Percentiles rank a stretch among this genome's conserved stretches.
phyloP scores from a whole-genome alignment of 35 echinoderm and acorn worm genomes.

The Lytechinus pictus region DNA sequence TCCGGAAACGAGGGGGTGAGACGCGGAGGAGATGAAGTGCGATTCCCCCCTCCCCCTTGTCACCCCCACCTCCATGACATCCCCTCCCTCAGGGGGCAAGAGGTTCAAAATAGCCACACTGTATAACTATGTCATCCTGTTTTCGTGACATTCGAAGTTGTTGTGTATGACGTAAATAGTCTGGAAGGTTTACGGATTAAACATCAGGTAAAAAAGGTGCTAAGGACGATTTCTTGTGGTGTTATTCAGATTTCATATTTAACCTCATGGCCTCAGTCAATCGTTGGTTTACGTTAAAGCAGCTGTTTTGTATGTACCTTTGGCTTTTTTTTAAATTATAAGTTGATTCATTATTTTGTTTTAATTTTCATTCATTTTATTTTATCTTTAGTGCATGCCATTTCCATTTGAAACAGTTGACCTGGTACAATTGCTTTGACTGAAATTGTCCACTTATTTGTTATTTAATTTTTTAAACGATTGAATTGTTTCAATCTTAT shows the following conservation, averaged over 20 bases:
- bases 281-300: neutral
- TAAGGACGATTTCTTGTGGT: neutral
- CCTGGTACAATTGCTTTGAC: no score
- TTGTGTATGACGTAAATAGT: neutral
- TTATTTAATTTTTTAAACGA: no score
- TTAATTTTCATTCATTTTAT: neutral
- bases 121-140: constrained; percentile 40
- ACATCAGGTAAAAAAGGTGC: neutral
- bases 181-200: neutral
- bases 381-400: neutral
- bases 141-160: constrained; percentile 3
- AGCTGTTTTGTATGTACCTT: no score
- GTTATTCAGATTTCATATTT: neutral
- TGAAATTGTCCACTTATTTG: no score
- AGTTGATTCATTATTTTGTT: neutral
- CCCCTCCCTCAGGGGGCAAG: constrained; percentile 26
- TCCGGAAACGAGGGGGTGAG: neutral
- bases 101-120: neutral
- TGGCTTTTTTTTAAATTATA: neutral
- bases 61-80: neutral
- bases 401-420: no score
- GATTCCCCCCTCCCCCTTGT: neutral
- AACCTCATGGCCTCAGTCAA: neutral
- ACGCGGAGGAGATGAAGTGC: neutral
- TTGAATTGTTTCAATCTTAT: no score